Evolutionary conservation across 2,113 vertebrate genomes (phyloP).

Genomic region (Amphiprion ocellaris): DNA sequence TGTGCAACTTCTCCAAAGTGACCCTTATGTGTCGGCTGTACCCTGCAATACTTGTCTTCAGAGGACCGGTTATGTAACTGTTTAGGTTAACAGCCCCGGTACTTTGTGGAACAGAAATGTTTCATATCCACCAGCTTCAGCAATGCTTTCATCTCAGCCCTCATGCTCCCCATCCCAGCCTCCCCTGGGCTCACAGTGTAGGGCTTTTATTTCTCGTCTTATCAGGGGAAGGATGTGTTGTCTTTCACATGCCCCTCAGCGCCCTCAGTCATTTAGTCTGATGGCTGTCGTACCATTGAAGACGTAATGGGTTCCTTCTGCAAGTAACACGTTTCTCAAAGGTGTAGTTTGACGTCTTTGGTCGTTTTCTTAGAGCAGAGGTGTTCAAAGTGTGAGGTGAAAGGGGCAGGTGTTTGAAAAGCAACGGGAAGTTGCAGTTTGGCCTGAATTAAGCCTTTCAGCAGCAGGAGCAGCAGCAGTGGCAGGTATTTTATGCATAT

Average conservation of each 20-base stretch:
- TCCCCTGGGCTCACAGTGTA: slow-evolving; percentile 33
- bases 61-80: slow-evolving; percentile 63
- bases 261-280: slow-evolving; percentile 3
- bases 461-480: no score
- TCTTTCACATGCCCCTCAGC: slow-evolving; percentile 32
- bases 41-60: slow-evolving; percentile 40
- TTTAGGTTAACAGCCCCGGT: slow-evolving; percentile 33
- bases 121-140: slow-evolving; percentile 40
- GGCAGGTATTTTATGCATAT: no score
- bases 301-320: background rate
- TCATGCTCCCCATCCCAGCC: slow-evolving; percentile 3
- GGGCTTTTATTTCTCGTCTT: slow-evolving; percentile 39
- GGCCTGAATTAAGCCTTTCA: no score
- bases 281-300: background rate
- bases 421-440: background rate
- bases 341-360: background rate
- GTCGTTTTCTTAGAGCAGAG: background rate
- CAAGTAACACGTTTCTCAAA: background rate
- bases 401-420: background rate
- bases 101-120: slow-evolving; percentile 47
- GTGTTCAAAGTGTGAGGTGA: slow-evolving; percentile 6
- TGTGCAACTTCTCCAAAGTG: slow-evolving; percentile 19
- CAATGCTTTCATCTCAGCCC: slow-evolving; percentile 43
- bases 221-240: slow-evolving; percentile 29
- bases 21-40: slow-evolving; percentile 34